Base-by-base conservation (phyloP, 2,113 vertebrate species). In the Climacteris rufus region DNA sequence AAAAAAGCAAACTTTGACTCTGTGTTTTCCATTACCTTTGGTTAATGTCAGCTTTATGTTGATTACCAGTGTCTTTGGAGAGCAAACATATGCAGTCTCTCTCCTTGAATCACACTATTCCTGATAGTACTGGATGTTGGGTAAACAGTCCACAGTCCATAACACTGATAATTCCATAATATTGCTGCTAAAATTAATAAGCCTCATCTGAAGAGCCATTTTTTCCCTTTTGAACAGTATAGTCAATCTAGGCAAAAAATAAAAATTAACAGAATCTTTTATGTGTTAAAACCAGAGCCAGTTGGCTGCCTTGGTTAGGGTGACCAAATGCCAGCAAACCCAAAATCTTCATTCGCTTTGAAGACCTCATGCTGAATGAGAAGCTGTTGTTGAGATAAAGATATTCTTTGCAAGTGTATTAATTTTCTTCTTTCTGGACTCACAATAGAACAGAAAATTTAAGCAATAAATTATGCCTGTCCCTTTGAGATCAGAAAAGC, bases 341-440 rank as follows among this genome's bases (percentile, higher is more conserved):
- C 91, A 60, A 95, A 96, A 89, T 95, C 86, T 93, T 94, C 57
- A 47, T 93, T 97, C 83, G 76, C 91, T 95, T 96, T 88, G 83
- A 88, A 92, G 96, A 97, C 96, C 94, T 96, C 96, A 97, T 96
- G 96, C 97, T 97, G 96, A 97, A 97, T 92, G 80, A 81, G 95
- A 97, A 97, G 96, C 97, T 96, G 96, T 97, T 93, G 91, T 93
- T 85, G 81, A 93, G 87, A 90, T 63, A 88, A 72, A 92, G 92
- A 93, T 80, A 50, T 13, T 95, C 54, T 89, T 69, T 59, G 19
- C 24, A 85, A 91, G 50, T 25, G 54, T 89, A 94, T 92, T 90
- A 2, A 9, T 96, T 70, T 96, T 93, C 22, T 72, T 65, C 66
- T 90, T 89, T 72, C 72, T 92, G 85, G 50, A 76, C 74, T 85